Percentiles rank a stretch among this genome's conserved stretches.
These are phyloP conservation scores for Psettodes erumei DNA, from an alignment of 2,113 vertebrate species.

Conservation along the genomic window DNA sequence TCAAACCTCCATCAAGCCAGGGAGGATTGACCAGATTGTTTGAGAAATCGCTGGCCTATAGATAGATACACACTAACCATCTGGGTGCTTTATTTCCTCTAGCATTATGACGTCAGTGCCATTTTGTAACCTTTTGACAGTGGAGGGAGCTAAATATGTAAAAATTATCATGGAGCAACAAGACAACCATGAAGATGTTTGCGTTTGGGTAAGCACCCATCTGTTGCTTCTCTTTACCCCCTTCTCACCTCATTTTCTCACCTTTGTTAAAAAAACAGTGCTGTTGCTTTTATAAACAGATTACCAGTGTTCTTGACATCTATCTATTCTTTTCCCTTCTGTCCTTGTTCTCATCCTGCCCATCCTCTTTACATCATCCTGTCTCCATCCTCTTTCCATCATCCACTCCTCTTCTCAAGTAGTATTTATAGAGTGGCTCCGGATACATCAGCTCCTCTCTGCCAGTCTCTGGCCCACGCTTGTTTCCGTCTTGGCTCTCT, in stretches of 20 bases:
- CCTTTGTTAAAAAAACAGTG: not conserved
- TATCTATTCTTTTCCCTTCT: constrained; percentile 13
- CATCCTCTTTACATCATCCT: constrained; percentile 55
- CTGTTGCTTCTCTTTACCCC: constrained; percentile 20
- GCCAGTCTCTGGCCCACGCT: constrained; percentile 64
- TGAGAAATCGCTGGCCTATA: constrained; percentile 44
- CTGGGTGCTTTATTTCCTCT: constrained; percentile 53
- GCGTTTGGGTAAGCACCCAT: constrained; percentile 27
- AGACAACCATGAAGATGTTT: constrained; percentile 40
- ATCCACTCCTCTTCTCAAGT: constrained; percentile 55
- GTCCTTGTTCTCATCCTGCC: constrained; percentile 12
- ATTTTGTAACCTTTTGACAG: constrained; percentile 48
- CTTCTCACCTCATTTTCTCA: not conserved
- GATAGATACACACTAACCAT: constrained; percentile 58
- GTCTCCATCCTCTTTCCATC: constrained; percentile 63
- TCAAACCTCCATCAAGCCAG: constrained; percentile 42
- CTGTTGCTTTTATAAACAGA: not conserved
- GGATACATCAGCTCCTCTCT: constrained; percentile 64
- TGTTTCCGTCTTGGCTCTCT: constrained; percentile 63
- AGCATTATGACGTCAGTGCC: not conserved
- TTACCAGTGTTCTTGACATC: constrained; percentile 16
- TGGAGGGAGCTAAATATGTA: constrained; percentile 29
- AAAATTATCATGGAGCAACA: constrained; percentile 38
- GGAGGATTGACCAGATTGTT: constrained; percentile 53
- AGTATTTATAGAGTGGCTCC: constrained; percentile 75